Base-by-base conservation (phyloP, 2,888 invertebrate genomes). In the Phasia obesa region DNA sequence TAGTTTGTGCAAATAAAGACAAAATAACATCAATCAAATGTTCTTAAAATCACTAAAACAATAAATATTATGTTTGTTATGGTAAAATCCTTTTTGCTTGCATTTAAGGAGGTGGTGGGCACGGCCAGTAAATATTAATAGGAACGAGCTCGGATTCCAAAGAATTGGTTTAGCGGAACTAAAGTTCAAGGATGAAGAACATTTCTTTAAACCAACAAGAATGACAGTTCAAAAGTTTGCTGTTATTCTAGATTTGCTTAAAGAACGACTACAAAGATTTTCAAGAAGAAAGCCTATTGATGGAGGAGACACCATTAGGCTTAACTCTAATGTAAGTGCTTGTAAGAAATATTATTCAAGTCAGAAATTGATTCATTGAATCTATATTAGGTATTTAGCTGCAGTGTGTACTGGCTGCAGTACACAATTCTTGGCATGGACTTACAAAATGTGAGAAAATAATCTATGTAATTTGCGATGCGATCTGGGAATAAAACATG, bases 141-240 rank as follows among this genome's bases (percentile, higher is more conserved):
- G 38, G 38, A 38, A 38, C 38, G 13, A 38, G 38, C 13, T 23
- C 17, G 42, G n/a, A 38, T 25, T 19, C 35, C 57, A 53, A n/a
- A 51, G 7, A 31, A 38, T 38, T 11, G 4, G 38, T 17, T 21
- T 31, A 4, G 35, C 25, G 6, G 23, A 67, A 51, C 27, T 76
- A 3, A 47, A 57, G 53, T 9, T 55, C 2, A 64, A 42, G 13
- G 71, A 78, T 49, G 64, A 78, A 49, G 78, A 79, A 35, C 78
- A 71, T 21, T 79, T 71, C 49, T 65, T 49, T 55, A 59, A 64
- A 64, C 53, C 71, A 9, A 70, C 69, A 4, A 65, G 23, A 17
- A 65, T 69, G 69, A 55, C 69, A 6, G 27, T 55, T 6, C 49
- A 35, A n/a, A 55, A 69, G 38, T 69, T 69, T 53, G 35, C 49